Evolutionary conservation across 2,888 invertebrate genomes (phyloP), one percentile per base, ranked within the genome.

Genomic region (Thera obeliscata): DNA sequence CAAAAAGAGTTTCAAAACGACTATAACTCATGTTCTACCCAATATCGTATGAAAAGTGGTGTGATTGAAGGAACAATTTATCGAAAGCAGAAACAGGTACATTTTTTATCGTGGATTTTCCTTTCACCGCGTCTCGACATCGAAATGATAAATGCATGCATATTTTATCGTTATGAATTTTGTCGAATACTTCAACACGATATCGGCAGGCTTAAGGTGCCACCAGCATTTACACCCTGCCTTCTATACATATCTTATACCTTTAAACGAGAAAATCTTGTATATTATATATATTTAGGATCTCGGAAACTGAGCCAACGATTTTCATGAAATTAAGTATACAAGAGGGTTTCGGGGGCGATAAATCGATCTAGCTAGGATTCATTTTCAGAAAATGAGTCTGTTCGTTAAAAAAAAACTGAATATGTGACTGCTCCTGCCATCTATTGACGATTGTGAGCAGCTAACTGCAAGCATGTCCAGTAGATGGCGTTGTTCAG

Each of bases 141-240:
- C 3, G 36, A 36, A 48, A 49, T 59, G 49, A 59, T 49, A 46
- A 48, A 35, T 59, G 38, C 56, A 56, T 56, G 49, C 36, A 59
- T 59, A 48, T 59, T 59, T 59, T 48, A 59, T 59, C 48, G 48
- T 36, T 59, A 49, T 36, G 48, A 49, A 35, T n/a, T n/a, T n/a
- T 59, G 36, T n/a, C 7, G 9, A 22, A 22, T 12, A 33, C 33
- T 52, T 33, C 52, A 33, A 33, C 52, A 33, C 8, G 33, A 7
- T 9, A 52, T 52, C 33, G 33, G 52, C n/a, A 49, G 49, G 7
- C 9, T 46, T 46, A 46, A 46, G 43, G 43, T 46, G 7, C 43
- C 43, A 7, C 43, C 9, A 46, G 9, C 43, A 46, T 46, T 46
- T 46, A 7, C 6, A 43, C 8, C 7, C 2, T 6, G 2, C 6